These are phyloP conservation scores for Microctenopoma stevenorrisi DNA, from an alignment of 2,797 vertebrate genomes.

Conservation along the genomic window DNA sequence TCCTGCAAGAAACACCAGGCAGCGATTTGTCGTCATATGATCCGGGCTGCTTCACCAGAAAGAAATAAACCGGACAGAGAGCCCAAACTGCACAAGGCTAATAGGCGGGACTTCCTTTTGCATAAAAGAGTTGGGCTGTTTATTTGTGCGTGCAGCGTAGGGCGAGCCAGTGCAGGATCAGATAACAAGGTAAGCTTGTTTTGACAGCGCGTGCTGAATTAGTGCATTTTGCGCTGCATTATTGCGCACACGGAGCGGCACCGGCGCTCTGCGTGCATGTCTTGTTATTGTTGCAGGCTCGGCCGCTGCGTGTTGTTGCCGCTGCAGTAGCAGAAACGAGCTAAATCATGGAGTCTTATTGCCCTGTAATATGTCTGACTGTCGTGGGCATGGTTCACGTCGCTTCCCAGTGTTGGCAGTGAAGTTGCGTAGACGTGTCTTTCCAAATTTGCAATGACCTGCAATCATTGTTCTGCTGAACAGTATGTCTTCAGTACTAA, in stretches of 20 bases:
- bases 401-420: neutral
- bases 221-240: neutral
- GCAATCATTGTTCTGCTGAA: conserved; percentile 14
- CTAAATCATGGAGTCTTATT: neutral
- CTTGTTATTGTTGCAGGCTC: conserved; percentile 24
- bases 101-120: conserved; percentile 74
- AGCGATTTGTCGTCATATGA: neutral
- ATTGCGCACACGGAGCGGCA: neutral
- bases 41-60: neutral
- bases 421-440: neutral
- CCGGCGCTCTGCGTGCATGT: neutral
- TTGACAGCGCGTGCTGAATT: neutral
- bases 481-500: conserved; percentile 3
- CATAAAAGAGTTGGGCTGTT: conserved; percentile 45
- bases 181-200: conserved; percentile 73
- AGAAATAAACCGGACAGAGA: neutral
- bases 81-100: neutral
- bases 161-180: conserved; percentile 50
- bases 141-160: conserved; percentile 50
- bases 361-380: neutral
- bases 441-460: conserved; percentile 22
- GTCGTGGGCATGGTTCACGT: neutral
- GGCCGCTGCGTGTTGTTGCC: conserved; percentile 23
- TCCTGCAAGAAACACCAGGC: conserved; percentile 10
- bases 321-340: conserved; percentile 18